These are phyloP conservation scores for Meteorus cinctellus DNA, from an alignment of 2,888 invertebrate species.

Conservation along the genomic window DNA sequence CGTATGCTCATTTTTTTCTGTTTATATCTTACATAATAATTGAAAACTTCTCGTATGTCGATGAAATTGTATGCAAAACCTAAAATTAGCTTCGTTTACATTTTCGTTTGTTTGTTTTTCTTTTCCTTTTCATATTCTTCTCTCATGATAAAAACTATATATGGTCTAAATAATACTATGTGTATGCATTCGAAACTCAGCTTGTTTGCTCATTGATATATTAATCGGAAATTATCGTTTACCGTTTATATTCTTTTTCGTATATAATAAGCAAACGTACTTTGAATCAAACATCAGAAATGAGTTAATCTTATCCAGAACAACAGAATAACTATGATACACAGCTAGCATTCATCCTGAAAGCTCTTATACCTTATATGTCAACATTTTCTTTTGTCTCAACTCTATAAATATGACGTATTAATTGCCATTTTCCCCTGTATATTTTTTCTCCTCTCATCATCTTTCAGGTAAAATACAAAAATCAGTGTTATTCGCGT, in stretches of 20 bases:
- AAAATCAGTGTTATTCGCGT: conserved; percentile 46
- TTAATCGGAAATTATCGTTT: conserved; percentile 38
- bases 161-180: conserved; percentile 33
- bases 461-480: conserved; percentile 35
- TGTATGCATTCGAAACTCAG: conserved; percentile 34
- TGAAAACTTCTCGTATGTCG: conserved; percentile 36
- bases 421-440: conserved; percentile 22
- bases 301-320: conserved; percentile 23
- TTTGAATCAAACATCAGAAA: conserved; percentile 33
- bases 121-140: conserved; percentile 4
- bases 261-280: conserved; percentile 31
- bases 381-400: conserved; percentile 24
- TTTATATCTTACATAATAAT: conserved; percentile 39
- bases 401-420: conserved; percentile 37
- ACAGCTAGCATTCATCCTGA: conserved; percentile 35
- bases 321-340: conserved; percentile 45
- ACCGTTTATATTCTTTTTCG: background rate
- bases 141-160: conserved; percentile 30
- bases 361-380: conserved; percentile 1
- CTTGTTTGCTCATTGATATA: conserved; percentile 42
- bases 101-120: conserved; percentile 32
- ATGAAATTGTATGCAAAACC: conserved; percentile 40
- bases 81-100: conserved; percentile 45
- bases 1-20: background rate
- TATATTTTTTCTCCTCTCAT: background rate